phyloP scores from a whole-genome alignment of 2,888 invertebrate genomes.

The Ophion ellenae region DNA sequence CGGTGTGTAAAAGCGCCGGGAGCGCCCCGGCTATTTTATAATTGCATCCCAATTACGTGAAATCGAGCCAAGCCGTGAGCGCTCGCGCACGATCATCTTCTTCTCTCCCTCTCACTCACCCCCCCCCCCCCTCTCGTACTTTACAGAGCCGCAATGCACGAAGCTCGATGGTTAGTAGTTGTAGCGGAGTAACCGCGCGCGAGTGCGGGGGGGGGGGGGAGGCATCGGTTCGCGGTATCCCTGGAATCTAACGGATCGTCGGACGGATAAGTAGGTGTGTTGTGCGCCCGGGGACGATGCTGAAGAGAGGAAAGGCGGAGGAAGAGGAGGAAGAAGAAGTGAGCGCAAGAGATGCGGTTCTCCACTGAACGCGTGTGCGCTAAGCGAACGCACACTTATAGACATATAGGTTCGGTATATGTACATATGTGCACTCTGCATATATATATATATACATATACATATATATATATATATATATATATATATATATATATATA shows the following conservation, averaged over 20 bases:
- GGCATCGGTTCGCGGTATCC: conserved; percentile 70
- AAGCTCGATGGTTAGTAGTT: conserved; percentile 46
- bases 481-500: background rate
- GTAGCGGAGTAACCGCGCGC: conserved; percentile 35
- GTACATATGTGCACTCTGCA: background rate
- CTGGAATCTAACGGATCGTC: conserved; percentile 79
- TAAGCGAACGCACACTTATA: conserved; percentile 40
- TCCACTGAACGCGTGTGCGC: conserved; percentile 64
- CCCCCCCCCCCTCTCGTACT: conserved; percentile 27
- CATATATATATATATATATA: background rate
- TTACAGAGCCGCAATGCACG: conserved; percentile 30
- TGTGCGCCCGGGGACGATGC: conserved; percentile 61
- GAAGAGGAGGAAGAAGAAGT: conserved; percentile 54
- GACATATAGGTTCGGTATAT: conserved; percentile 8
- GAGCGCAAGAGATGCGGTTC: conserved; percentile 60
- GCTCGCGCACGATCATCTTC: conserved; percentile 66
- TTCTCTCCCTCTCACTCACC: conserved; percentile 21
- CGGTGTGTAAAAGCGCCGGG: conserved; percentile 72
- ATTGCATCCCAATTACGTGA: conserved; percentile 77
- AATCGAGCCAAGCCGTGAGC: conserved; percentile 73
- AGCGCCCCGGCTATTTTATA: conserved; percentile 75
- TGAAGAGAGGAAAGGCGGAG: conserved; percentile 31
- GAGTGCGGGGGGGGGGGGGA: conserved; percentile 32
- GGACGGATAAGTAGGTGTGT: conserved; percentile 75
- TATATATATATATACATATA: conserved; percentile 1